Evolutionary conservation across 1,140 invertebrate genomes (phyloP).

Genomic region (Contarinia nasturtii): DNA sequence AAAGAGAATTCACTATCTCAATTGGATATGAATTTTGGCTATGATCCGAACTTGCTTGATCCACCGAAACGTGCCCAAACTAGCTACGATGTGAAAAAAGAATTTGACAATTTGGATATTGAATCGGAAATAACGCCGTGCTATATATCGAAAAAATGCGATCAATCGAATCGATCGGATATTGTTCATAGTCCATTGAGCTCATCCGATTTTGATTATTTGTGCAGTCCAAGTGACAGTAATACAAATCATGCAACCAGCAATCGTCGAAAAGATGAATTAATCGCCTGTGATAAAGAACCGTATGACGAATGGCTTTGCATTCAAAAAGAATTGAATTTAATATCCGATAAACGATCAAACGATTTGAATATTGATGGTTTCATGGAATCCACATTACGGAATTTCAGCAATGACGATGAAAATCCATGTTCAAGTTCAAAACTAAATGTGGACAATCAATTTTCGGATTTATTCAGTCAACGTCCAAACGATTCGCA

Average conservation of each 20-base stretch:
- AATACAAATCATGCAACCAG: too few relatives aligned
- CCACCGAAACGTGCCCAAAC: background rate
- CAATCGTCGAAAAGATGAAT: background rate
- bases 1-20: too few relatives aligned
- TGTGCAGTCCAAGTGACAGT: background rate
- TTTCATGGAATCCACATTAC: slow-evolving; percentile 3
- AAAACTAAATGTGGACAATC: slow-evolving; percentile 1
- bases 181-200: background rate
- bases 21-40: too few relatives aligned
- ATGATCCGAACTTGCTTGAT: too few relatives aligned
- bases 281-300: slow-evolving; percentile 8
- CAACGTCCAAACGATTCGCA: background rate
- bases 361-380: slow-evolving; percentile 3
- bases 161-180: slow-evolving; percentile 4
- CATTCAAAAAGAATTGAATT: slow-evolving; percentile 40
- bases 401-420: too few relatives aligned
- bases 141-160: slow-evolving; percentile 22
- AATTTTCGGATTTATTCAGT: background rate
- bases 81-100: background rate
- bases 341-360: slow-evolving; percentile 11
- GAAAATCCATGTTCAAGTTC: background rate
- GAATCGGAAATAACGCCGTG: slow-evolving; percentile 20
- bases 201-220: slow-evolving; percentile 1
- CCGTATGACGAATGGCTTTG: slow-evolving; percentile 47
- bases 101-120: slow-evolving; percentile 18